Percentiles rank a stretch among this genome's conserved stretches.
Conservation (phyloP, 2,113 vertebrate genomes). For the Lipophrys pholis region DNA sequence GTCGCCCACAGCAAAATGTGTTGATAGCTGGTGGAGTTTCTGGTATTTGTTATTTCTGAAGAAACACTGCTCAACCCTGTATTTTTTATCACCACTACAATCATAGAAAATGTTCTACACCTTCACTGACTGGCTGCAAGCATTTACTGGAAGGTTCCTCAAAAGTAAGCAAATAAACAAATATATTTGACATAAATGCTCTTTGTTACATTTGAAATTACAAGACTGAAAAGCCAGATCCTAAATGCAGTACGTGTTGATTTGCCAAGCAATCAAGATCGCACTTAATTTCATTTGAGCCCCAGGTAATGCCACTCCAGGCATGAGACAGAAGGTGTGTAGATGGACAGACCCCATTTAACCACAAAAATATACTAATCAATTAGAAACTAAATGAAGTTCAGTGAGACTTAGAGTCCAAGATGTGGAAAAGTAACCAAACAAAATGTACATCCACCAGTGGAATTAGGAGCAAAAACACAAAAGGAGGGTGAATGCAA, state of each 20-base stretch:
- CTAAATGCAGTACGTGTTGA: conserved; percentile 4
- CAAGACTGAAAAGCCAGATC: conserved; percentile 8
- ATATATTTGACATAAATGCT: not conserved
- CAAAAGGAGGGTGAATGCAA: conserved; percentile 6
- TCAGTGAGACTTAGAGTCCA: conserved; percentile 18
- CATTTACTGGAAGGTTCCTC: not conserved
- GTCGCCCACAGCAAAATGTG: no score
- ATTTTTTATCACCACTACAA: not conserved
- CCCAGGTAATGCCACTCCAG: conserved; percentile 31
- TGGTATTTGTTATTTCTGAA: no score
- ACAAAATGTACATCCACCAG: conserved; percentile 14
- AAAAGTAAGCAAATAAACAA: not conserved
- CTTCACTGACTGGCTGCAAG: not conserved
- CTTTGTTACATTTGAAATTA: not conserved
- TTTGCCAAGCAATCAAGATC: conserved; percentile 25
- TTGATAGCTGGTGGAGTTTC: no score
- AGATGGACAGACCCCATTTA: conserved; percentile 28
- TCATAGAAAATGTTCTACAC: not conserved
- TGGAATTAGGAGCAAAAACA: conserved; percentile 7
- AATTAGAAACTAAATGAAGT: conserved; percentile 73
- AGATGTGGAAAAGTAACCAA: conserved; percentile 36
- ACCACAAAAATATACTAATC: conserved; percentile 72
- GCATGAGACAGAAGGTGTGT: conserved; percentile 13
- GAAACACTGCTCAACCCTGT: not conserved
- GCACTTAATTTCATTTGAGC: conserved; percentile 14